Evolutionary conservation across 1,140 invertebrate species (phyloP).

Genomic region (Penaeus chinensis): DNA sequence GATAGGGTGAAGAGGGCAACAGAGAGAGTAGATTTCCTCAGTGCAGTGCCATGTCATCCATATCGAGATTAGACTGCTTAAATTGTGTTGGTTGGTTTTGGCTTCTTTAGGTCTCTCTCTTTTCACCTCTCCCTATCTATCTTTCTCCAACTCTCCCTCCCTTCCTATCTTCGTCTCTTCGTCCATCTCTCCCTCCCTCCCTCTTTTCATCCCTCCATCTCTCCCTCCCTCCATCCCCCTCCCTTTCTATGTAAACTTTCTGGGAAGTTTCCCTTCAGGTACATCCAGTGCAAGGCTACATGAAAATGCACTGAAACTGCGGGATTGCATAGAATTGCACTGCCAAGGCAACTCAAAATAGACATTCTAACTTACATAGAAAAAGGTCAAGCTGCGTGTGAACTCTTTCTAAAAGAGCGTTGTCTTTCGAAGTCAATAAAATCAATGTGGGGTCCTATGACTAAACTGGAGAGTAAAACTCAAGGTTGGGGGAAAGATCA

Average conservation of each 20-base stretch:
- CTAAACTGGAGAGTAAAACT: slow-evolving; percentile 16
- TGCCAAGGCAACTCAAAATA: slow-evolving; percentile 19
- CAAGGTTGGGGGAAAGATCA: slow-evolving; percentile 12
- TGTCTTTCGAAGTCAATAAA: background rate
- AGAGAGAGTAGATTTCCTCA: no score
- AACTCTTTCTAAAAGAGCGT: background rate
- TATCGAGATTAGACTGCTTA: no score
- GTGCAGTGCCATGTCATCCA: no score
- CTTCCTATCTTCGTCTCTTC: no score
- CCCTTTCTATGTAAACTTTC: background rate
- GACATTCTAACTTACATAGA: background rate
- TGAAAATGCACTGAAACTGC: slow-evolving; percentile 22
- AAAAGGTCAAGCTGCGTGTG: background rate
- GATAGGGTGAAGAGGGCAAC: no score
- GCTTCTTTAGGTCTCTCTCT: no score
- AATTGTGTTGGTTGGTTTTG: no score
- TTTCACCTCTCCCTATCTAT: no score
- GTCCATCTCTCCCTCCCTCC: no score
- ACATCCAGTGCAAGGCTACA: background rate
- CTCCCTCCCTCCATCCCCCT: no score
- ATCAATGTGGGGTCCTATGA: background rate
- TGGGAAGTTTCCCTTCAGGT: background rate
- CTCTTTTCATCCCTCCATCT: no score
- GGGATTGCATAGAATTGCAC: slow-evolving; percentile 26
- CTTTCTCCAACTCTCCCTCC: no score